Evolutionary conservation across 2,888 invertebrate species (phyloP).

Genomic region (Bembecia ichneumoniformis): DNA sequence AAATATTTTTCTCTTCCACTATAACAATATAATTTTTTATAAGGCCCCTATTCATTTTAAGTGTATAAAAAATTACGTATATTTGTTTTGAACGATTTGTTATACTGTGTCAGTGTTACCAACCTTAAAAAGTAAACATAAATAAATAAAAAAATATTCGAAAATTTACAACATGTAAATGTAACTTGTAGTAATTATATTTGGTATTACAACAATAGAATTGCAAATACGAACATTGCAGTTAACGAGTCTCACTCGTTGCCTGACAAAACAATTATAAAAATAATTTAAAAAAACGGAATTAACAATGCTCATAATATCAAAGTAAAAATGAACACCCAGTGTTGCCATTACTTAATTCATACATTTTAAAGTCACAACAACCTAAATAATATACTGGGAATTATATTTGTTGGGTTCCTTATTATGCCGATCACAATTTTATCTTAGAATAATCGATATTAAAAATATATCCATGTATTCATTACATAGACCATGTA

Average conservation of each 20-base stretch:
- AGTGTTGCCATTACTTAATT: conserved; percentile 33
- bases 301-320: conserved; percentile 39
- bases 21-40: conserved; percentile 35
- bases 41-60: conserved; percentile 54
- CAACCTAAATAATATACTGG: not conserved
- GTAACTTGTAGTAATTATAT: conserved; percentile 53
- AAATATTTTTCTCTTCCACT: conserved; percentile 41
- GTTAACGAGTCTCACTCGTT: conserved; percentile 59
- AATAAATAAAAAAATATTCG: conserved; percentile 49
- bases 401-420: no score
- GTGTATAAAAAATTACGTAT: conserved; percentile 62
- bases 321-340: conserved; percentile 50
- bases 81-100: conserved; percentile 31
- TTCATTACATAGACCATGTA: no score
- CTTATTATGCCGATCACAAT: no score
- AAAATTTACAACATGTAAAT: conserved; percentile 50
- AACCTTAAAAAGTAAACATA: conserved; percentile 30
- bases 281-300: conserved; percentile 29
- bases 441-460: no score
- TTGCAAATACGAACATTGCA: conserved; percentile 39
- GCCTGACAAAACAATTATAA: conserved; percentile 28
- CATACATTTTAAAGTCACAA: not conserved
- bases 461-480: no score
- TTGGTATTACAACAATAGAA: conserved; percentile 65
- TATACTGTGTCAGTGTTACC: conserved; percentile 39